Evolutionary conservation across 2,888 invertebrate species (phyloP), one percentile per base, ranked within the genome.

Genomic region (Drosophila meridionalis): DNA sequence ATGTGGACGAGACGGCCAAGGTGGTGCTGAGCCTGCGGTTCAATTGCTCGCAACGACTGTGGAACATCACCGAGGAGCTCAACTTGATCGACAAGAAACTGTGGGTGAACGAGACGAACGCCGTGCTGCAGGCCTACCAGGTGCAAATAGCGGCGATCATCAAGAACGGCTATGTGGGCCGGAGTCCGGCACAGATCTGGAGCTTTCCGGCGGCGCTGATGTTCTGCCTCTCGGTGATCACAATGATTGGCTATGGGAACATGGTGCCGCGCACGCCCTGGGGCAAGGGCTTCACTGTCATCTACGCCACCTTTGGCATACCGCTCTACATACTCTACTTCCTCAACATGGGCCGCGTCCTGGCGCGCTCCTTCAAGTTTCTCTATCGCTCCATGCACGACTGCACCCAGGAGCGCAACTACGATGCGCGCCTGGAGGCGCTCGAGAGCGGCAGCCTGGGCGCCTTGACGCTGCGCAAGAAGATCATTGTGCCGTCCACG

Each of bases 161-260:
- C 59, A 95, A 95, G 9, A 82, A 82, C 26, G 96, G 96, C 0
- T 97, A 97, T 91, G 96, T 95, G 88, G 96, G 96, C 1, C 93
- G 95, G 30, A 94, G 95, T 3, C 94, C 95, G 0, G 94, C 94
- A 52, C 96, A 97, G 69, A 95, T 96, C 63, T 98, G 98, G 98
- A 96, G 96, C 0, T 97, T 97, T 86, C 97, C 98, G 0, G 97
- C 97, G 0, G 97, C 98, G 0, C 93, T 98, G 4, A 98, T 98
- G 97, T 98, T 96, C 91, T 97, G 96, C 36, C 93, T 98, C 12
- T 97, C 97, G 32, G 96, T 97, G 7, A 97, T 98, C 90, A 97
- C 98, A 5, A 98, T 98, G 98, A 97, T 98, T 82, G 98, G 98
- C 3, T 98, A 97, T 91, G 98, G 98, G 0, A 97, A 97, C 92